Percentiles rank a stretch among this genome's conserved stretches.
Conservation (phyloP, 2,113 vertebrate genomes). For the Nannobrachium achirus region DNA sequence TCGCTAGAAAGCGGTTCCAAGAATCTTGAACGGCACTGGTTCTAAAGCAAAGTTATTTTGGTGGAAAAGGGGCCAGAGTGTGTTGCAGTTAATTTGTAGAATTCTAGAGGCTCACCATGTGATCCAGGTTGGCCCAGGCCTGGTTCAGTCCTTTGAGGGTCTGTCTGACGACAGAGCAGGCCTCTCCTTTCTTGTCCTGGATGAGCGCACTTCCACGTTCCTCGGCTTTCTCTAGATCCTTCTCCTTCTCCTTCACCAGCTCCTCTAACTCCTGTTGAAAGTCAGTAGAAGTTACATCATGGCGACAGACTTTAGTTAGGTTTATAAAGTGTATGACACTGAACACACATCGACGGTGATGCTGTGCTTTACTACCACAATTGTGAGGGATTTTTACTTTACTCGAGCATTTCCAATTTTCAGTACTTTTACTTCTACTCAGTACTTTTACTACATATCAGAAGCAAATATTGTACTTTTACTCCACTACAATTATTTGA, state of each 20-base stretch:
- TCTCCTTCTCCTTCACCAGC: constrained; percentile 90
- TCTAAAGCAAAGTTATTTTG: neutral
- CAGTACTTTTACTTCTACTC: too few species aligned
- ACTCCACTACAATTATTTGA: too few species aligned
- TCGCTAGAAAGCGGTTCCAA: too few species aligned
- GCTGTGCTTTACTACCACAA: too few species aligned
- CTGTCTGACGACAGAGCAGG: constrained; percentile 79
- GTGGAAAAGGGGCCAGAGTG: too few species aligned
- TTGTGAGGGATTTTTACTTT: too few species aligned
- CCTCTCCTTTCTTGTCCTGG: constrained; percentile 88
- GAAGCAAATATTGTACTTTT: too few species aligned
- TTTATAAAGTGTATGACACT: neutral
- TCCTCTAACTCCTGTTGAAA: constrained; percentile 90
- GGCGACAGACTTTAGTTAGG: neutral
- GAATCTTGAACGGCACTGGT: neutral
- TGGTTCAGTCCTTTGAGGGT: constrained; percentile 85
- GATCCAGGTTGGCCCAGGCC: constrained; percentile 89
- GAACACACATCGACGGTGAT: neutral
- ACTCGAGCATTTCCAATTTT: too few species aligned
- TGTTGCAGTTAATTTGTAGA: too few species aligned
- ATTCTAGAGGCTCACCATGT: constrained; percentile 81
- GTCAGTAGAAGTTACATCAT: neutral
- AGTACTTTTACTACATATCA: too few species aligned
- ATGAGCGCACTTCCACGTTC: constrained; percentile 88
- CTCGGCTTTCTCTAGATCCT: constrained; percentile 90